Conservation (phyloP, 2,888 invertebrate genomes). For the Oligia fasciuncula region DNA sequence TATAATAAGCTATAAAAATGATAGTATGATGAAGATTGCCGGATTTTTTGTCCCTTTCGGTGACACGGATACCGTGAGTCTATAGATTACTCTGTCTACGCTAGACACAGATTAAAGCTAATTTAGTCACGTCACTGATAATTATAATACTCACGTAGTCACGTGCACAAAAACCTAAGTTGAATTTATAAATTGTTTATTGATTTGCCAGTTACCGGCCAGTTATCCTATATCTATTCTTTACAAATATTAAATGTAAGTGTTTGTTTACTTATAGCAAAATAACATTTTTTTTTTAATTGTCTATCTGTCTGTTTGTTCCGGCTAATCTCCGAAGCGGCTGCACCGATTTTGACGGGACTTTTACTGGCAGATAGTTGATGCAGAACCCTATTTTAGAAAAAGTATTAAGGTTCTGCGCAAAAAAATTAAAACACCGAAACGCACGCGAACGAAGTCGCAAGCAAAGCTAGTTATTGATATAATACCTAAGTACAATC, state of each 20-base stretch:
- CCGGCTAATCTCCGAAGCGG: not conserved
- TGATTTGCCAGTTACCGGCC: too few species aligned
- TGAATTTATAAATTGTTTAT: not conserved
- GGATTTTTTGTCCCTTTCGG: too few species aligned
- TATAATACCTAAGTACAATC: not conserved
- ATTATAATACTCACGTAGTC: too few species aligned
- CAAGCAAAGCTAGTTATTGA: too few species aligned
- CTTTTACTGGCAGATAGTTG: not conserved
- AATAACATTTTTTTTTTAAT: not conserved
- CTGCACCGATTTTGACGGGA: not conserved
- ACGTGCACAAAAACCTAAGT: not conserved
- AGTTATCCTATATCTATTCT: not conserved
- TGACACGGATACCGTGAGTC: too few species aligned
- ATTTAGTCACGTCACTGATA: not conserved
- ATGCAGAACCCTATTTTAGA: not conserved
- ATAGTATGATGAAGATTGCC: too few species aligned
- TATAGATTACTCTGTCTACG: too few species aligned
- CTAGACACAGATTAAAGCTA: not conserved
- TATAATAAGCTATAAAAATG: too few species aligned
- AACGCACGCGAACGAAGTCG: not conserved
- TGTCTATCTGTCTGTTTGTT: not conserved
- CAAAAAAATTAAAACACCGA: not conserved
- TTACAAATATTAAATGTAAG: not conserved
- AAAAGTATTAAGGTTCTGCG: too few species aligned
- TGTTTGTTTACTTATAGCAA: not conserved